phyloP scores from a whole-genome alignment of 2,797 vertebrate species.

The Schizothorax lantsangensis region DNA sequence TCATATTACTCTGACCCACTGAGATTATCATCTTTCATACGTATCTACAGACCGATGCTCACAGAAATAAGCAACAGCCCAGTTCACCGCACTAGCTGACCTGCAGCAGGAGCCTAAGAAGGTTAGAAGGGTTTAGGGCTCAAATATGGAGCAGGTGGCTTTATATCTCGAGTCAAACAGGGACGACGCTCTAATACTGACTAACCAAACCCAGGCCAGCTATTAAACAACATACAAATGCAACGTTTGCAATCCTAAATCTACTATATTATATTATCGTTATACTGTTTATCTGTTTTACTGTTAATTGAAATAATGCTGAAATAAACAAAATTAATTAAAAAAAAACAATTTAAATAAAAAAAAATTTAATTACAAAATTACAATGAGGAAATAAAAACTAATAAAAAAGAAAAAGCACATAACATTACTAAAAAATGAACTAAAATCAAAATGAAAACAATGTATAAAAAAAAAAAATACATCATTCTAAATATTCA shows the following conservation, averaged over 20 bases:
- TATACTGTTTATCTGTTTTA: background rate
- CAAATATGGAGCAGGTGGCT: slow-evolving; percentile 58
- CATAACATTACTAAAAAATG: no score
- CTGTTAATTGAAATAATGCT: background rate
- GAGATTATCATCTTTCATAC: background rate
- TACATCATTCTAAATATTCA: background rate
- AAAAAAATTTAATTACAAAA: background rate
- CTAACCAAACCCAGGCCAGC: background rate
- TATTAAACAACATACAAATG: slow-evolving; percentile 1
- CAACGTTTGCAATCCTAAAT: background rate
- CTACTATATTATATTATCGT: background rate
- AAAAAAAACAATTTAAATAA: no score
- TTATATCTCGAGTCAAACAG: slow-evolving; percentile 58
- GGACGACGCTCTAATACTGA: slow-evolving; percentile 39
- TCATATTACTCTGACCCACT: slow-evolving; percentile 8
- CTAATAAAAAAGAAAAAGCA: background rate
- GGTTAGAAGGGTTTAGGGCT: slow-evolving; percentile 59
- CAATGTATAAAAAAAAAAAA: background rate
- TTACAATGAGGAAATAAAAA: background rate
- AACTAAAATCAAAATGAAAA: background rate
- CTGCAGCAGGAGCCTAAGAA: slow-evolving; percentile 65
- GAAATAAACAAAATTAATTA: no score
- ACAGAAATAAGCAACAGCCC: background rate
- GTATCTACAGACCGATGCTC: background rate
- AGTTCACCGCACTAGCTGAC: background rate